phyloP scores from a whole-genome alignment of 2,113 vertebrate species.

The Haplochromis burtoni region DNA sequence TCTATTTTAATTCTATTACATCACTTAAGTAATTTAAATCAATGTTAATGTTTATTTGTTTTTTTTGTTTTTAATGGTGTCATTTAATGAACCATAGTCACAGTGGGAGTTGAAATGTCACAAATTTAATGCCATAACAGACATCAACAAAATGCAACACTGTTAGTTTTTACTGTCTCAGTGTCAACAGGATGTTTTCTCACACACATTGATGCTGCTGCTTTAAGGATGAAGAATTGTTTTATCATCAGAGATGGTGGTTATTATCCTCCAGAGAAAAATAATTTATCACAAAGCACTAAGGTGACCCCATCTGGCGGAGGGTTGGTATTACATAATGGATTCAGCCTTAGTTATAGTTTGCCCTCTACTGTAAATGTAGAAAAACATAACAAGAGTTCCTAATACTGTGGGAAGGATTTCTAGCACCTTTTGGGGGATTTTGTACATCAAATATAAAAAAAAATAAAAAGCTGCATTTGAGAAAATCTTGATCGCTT shows the following conservation, averaged over 20 bases:
- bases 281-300: background rate
- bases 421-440: background rate
- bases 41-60: background rate
- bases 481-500: background rate
- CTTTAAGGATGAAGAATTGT: background rate
- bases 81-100: background rate
- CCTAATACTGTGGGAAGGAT: background rate
- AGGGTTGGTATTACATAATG: conserved; percentile 7
- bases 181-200: background rate
- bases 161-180: background rate
- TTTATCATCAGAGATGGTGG: background rate
- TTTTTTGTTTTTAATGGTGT: background rate
- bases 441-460: background rate
- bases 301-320: conserved; percentile 45
- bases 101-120: background rate
- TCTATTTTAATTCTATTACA: background rate
- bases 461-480: background rate
- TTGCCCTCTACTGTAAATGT: background rate
- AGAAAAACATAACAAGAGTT: background rate
- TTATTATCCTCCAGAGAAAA: background rate
- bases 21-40: background rate
- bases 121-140: background rate
- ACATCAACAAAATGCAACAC: background rate
- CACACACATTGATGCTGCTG: background rate
- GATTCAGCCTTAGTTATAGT: background rate